Base-by-base conservation (phyloP, 2,113 vertebrate genomes). In the Hylia prasina region DNA sequence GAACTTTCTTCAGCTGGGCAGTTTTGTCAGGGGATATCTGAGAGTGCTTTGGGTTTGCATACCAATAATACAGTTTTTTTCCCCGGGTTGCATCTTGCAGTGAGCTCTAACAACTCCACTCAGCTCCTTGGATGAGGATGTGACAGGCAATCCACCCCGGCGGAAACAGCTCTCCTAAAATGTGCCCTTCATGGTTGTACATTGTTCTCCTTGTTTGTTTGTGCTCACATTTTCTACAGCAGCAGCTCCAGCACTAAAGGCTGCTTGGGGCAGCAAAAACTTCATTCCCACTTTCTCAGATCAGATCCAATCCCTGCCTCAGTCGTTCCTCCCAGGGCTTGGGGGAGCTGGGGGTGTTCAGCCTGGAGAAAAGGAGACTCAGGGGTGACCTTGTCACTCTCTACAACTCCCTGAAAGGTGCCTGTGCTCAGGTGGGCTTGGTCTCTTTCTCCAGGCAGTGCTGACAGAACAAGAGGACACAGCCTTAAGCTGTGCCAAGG, bases 381-480 rank as follows among this genome's bases (percentile, higher is more conserved):
- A 61, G 22, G 2, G 28, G 30, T 77, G 75, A 13, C 22, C 10
- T n/a, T 0, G 1, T 5, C 37, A 27, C 45, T 51, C 31, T 11
- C 40, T 2, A 6, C 6, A 63, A 0, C 35, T 21, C 37, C 33
- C 45, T 27, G 57, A 21, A 22, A 16, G 35, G 75, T 33, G 23
- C 0, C 14, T 63, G 8, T 27, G 6, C 0, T 10, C 37, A 40
- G 22, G 2, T 15, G 56, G 57, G 18, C 8, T 3, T 21, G 13
- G 17, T 0, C 35, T 40, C 57, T 27, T 3, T 40, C 28, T 20
- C 10, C 35, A 50, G 44, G 18, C 44, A 60, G 16, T 6, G 19
- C 14, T 30, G 25, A 48, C 9, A n/a, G 13, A 33, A 16, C 2
- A 0, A 50, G 44, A 48, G 35, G 4, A 15, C 56, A 39, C 28